These are phyloP conservation scores for Synanthedon formicaeformis DNA, from an alignment of 2,888 invertebrate genomes.

Conservation along the genomic window DNA sequence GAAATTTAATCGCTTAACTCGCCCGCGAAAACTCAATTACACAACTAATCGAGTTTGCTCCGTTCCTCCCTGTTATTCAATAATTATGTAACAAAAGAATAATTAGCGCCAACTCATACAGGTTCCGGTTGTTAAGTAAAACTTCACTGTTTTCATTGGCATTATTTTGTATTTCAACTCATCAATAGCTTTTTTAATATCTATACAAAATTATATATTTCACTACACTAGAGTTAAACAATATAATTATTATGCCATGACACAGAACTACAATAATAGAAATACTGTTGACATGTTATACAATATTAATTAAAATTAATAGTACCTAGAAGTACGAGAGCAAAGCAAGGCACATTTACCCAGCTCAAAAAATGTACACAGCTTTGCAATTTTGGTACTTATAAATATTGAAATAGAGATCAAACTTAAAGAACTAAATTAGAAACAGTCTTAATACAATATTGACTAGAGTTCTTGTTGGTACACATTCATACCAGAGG, in stretches of 20 bases:
- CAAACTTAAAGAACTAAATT: slow-evolving; percentile 14
- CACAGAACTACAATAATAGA: slow-evolving; percentile 20
- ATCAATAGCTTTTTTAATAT: slow-evolving; percentile 54
- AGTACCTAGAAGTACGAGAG: slow-evolving; percentile 6
- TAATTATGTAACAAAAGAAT: not conserved
- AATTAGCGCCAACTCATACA: not conserved
- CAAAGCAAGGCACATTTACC: slow-evolving; percentile 58
- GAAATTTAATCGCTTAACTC: not conserved
- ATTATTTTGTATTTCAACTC: slow-evolving; percentile 65
- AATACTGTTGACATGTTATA: slow-evolving; percentile 14
- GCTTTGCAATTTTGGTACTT: slow-evolving; percentile 11
- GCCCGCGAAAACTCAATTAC: not conserved
- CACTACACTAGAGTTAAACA: slow-evolving; percentile 40
- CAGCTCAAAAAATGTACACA: slow-evolving; percentile 64
- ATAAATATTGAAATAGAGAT: slow-evolving; percentile 8
- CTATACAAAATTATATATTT: slow-evolving; percentile 62
- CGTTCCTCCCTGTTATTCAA: not conserved
- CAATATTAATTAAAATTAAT: slow-evolving; percentile 8
- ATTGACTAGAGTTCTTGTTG: slow-evolving; percentile 25
- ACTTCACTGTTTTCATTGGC: slow-evolving; percentile 21
- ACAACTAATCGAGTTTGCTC: not conserved
- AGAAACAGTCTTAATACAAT: slow-evolving; percentile 34
- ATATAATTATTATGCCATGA: slow-evolving; percentile 23
- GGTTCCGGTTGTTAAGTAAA: not conserved
- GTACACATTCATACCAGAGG: not conserved